Evolutionary conservation across 2,888 invertebrate genomes (phyloP).

Genomic region (Falcaria lacertinaria): DNA sequence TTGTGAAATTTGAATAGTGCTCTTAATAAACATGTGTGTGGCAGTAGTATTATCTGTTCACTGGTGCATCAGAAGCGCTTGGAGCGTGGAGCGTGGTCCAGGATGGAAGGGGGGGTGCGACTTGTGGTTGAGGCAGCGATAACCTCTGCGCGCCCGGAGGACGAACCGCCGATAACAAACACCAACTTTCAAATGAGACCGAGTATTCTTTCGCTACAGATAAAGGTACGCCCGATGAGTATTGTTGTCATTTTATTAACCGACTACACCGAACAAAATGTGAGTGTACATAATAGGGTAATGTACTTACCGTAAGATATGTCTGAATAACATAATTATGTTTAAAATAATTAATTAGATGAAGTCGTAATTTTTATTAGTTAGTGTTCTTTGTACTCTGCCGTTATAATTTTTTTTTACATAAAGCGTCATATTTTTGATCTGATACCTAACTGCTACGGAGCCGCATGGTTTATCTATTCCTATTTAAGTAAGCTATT

Average conservation of each 20-base stretch:
- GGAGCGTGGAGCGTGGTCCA: slow-evolving; percentile 34
- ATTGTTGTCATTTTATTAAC: slow-evolving; percentile 1
- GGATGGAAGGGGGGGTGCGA: slow-evolving; percentile 45
- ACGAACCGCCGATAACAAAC: slow-evolving; percentile 50
- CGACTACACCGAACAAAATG: too few species aligned
- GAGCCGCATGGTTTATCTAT: too few species aligned
- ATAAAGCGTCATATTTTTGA: too few species aligned
- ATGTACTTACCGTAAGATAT: too few species aligned
- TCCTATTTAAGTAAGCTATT: too few species aligned
- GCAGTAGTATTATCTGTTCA: slow-evolving; percentile 53
- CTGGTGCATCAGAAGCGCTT: slow-evolving; percentile 56
- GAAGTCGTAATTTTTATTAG: too few species aligned
- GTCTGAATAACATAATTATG: too few species aligned
- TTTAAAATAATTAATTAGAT: too few species aligned
- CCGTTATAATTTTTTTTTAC: too few species aligned
- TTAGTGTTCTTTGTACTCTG: too few species aligned
- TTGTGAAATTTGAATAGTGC: slow-evolving; percentile 12
- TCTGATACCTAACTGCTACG: too few species aligned
- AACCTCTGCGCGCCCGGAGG: slow-evolving; percentile 66
- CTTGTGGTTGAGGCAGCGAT: slow-evolving; percentile 50
- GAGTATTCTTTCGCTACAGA: slow-evolving; percentile 53
- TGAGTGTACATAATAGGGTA: too few species aligned
- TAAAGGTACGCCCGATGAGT: slow-evolving; percentile 18
- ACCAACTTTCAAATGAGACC: slow-evolving; percentile 66
- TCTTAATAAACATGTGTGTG: slow-evolving; percentile 40